A percentile compares a stretch with the other conserved stretches of the same genome.
Conservation (phyloP, 1,140 invertebrate species). For the Chironomus tepperi region DNA sequence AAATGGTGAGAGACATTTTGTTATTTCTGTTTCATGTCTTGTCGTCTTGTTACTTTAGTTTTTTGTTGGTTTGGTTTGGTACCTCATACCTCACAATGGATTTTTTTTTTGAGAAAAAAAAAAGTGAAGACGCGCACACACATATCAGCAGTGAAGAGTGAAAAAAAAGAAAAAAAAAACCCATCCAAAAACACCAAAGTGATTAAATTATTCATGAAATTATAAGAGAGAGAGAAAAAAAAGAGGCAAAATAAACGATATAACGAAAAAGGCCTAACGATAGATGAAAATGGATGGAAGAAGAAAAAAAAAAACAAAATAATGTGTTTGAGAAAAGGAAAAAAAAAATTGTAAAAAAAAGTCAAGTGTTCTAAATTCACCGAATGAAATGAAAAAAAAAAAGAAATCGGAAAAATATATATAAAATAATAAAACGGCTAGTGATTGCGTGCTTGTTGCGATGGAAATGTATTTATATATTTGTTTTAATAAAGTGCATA, state of each 20-base stretch:
- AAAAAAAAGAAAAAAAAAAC: conserved; percentile 15
- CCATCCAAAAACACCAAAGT: conserved; percentile 16
- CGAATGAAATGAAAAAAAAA: background rate
- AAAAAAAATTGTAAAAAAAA: background rate
- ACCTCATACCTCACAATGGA: background rate
- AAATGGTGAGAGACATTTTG: conserved; percentile 19
- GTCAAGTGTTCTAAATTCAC: background rate
- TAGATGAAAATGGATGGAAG: conserved; percentile 2
- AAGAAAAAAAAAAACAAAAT: background rate
- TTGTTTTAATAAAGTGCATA: conserved; percentile 14
- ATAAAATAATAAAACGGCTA: background rate
- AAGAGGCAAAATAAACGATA: conserved; percentile 20
- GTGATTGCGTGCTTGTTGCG: conserved; percentile 11
- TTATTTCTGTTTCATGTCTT: background rate
- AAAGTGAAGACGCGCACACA: conserved; percentile 22
- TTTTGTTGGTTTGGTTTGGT: background rate
- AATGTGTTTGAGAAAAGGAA: background rate
- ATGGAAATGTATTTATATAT: conserved; percentile 15
- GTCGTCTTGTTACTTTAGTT: background rate
- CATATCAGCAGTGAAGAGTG: conserved; percentile 15
- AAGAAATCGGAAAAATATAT: background rate
- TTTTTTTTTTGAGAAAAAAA: background rate
- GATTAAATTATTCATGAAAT: conserved; percentile 24
- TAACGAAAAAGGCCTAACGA: background rate
- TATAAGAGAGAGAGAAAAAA: background rate